Evolutionary conservation across 2,797 vertebrate genomes (phyloP).

Genomic region (Thripadectes ignobilis): DNA sequence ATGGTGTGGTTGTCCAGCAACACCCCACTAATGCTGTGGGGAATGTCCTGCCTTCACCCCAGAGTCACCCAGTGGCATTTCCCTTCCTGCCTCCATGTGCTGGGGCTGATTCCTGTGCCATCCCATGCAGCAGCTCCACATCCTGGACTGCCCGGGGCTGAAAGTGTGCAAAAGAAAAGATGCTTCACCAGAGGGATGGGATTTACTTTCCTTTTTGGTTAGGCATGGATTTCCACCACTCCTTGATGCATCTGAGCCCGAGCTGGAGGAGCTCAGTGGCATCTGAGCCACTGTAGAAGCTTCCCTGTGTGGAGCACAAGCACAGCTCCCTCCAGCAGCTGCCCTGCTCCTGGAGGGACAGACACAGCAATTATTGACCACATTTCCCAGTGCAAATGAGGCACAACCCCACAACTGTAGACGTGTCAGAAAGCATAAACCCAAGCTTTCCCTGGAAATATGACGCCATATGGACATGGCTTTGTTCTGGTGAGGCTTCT

Average conservation of each 20-base stretch:
- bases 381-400: conserved; percentile 25
- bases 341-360: not conserved
- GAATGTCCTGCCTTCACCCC: not conserved
- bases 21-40: not conserved
- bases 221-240: not conserved
- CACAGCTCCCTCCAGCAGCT: not conserved
- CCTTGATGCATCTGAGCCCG: not conserved
- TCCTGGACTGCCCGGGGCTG: not conserved
- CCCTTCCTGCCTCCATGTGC: not conserved
- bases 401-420: conserved; percentile 2
- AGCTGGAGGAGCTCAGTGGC: not conserved
- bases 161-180: not conserved
- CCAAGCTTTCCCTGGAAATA: conserved; percentile 12
- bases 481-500: conserved; percentile 24
- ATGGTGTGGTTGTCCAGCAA: not conserved
- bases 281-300: not conserved
- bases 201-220: not conserved
- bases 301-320: not conserved
- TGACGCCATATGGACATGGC: not conserved
- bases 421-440: not conserved
- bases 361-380: not conserved
- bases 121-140: not conserved
- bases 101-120: not conserved
- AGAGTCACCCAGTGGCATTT: not conserved
- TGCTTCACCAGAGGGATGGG: not conserved